A percentile compares a stretch with the other conserved stretches of the same genome.
phyloP scores from a whole-genome alignment of 2,113 vertebrate genomes.

The Podiceps cristatus region DNA sequence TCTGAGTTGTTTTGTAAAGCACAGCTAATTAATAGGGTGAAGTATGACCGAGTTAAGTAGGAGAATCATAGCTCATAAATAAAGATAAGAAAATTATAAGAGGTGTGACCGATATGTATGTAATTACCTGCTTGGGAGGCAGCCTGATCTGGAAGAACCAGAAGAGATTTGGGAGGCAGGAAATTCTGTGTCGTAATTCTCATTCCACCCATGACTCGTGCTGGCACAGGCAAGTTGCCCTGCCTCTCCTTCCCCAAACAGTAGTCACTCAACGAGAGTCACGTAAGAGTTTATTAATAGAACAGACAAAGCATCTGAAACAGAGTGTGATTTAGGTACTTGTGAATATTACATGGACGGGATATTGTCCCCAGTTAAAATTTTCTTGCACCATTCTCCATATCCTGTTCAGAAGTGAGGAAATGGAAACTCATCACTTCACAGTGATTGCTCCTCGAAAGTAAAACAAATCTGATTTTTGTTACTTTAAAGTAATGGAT shows the following conservation, averaged over 20 bases:
- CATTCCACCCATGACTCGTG: not conserved
- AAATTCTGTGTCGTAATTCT: slow-evolving; percentile 21
- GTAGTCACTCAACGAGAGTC: not conserved
- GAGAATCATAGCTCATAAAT: slow-evolving; percentile 34
- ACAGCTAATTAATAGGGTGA: slow-evolving; percentile 6
- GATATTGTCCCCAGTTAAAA: not conserved
- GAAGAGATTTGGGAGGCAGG: slow-evolving; percentile 11
- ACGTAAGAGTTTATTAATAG: not conserved
- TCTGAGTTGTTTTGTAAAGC: not conserved
- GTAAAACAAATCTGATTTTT: not conserved
- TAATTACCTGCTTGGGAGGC: slow-evolving; percentile 41
- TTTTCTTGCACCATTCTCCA: not conserved
- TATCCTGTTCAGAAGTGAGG: not conserved
- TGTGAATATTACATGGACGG: not conserved
- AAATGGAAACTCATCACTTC: not conserved
- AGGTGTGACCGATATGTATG: slow-evolving; percentile 17
- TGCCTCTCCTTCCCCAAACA: not conserved
- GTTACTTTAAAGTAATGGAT: not conserved
- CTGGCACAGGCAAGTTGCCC: not conserved
- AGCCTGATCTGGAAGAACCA: slow-evolving; percentile 34
- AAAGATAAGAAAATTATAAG: slow-evolving; percentile 40
- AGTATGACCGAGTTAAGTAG: not conserved
- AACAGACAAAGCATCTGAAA: not conserved
- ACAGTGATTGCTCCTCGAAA: not conserved
- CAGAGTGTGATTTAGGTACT: not conserved